Evolutionary conservation across 2,113 vertebrate species (phyloP).

Genomic region (Corynorhinus townsendii): DNA sequence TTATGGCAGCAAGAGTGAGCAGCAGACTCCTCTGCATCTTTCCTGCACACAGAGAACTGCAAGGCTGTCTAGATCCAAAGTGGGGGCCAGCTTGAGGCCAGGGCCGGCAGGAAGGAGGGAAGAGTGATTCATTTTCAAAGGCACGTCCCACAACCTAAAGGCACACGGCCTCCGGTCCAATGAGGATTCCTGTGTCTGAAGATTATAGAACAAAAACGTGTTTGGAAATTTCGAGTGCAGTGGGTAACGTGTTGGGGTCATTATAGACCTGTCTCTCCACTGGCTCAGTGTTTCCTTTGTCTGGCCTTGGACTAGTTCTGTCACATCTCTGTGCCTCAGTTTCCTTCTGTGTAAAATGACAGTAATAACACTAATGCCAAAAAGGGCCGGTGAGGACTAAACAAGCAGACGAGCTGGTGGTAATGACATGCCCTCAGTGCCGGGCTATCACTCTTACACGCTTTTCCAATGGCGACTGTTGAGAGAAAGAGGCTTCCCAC

Average conservation of each 20-base stretch:
- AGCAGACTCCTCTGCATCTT: neutral
- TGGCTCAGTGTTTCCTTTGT: neutral
- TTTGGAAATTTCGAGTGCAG: neutral
- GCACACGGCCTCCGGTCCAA: fast-evolving
- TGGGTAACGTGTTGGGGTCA: fast-evolving
- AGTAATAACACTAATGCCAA: neutral
- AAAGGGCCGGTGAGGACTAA: neutral
- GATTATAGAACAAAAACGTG: neutral
- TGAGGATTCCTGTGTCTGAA: neutral
- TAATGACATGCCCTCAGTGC: fast-evolving
- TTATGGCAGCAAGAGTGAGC: neutral
- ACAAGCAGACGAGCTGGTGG: neutral
- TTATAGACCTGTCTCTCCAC: neutral
- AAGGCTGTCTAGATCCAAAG: neutral
- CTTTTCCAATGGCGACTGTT: neutral
- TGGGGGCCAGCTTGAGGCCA: neutral
- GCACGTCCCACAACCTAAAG: neutral
- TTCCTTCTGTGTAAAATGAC: neutral
- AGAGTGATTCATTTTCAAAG: fast-evolving
- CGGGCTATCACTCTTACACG: neutral
- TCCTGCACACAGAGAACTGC: neutral
- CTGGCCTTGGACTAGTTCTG: neutral
- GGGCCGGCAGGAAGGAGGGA: neutral
- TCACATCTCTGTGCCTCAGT: neutral
- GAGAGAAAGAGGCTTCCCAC: neutral